Evolutionary conservation across 1,140 invertebrate genomes (phyloP), one percentile per base, ranked within the genome.

Genomic region (Sycophaga agraensis): DNA sequence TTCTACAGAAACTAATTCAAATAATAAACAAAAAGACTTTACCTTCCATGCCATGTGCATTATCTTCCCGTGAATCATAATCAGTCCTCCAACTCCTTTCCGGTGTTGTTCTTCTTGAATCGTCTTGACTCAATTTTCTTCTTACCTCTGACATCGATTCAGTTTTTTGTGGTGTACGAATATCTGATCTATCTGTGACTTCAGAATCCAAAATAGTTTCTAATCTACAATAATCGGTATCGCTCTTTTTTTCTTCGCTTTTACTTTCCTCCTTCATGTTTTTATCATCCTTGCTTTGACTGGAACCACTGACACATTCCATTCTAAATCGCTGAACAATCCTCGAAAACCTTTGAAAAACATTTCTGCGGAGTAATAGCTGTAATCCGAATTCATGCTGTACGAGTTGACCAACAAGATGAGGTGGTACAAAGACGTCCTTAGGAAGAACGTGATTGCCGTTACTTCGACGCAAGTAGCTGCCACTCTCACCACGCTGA

Each of bases 341-440:
- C 21, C 77, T 56, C 0, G 73, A 67, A 24, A 77, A 79, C 24
- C 74, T 67, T 26, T 80, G 79, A 7, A 81, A 61, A 5, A 80
- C 74, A 26, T 79, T 73, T 37, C 72, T 66, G 3, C 77, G 76
- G 3, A 85, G 70, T 1, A 95, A 70, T 1, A 90, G 73, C 17
- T 88, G 83, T 66, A 90, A 81, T 0, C 94, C 93, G 22, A 87
- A 82, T 22, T 87, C 81, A 68, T 93, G 91, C 69, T 91, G 88
- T 0, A 86, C 88, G 26, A 97, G 82, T 72, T 96, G 91, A 0
- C 92, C 92, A 76, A 97, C 93, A 9, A 97, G 78, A 83, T 98
- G 95, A 0, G 90, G 89, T 2, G 91, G 88, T 12, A 96, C 81
- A 72, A 85, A 90, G 7, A 90, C 83, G 72, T 89, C 86, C 64